phyloP scores from a whole-genome alignment of 2,113 vertebrate genomes.

The Ictalurus punctatus region DNA sequence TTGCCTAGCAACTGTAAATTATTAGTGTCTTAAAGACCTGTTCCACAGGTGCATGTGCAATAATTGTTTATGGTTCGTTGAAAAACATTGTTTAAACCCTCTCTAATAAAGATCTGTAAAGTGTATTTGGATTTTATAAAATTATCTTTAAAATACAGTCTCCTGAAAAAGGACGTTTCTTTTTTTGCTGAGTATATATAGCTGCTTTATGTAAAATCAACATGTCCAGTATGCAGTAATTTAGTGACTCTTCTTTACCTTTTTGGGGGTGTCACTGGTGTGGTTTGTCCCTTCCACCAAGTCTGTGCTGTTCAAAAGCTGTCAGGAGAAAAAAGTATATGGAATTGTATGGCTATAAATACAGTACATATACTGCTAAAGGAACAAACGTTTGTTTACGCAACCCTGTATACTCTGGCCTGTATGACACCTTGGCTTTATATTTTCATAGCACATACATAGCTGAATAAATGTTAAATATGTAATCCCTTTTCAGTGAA shows the following conservation, averaged over 20 bases:
- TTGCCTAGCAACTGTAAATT: too few relatives aligned
- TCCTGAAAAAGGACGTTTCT: too few relatives aligned
- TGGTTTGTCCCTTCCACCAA: conserved; percentile 37
- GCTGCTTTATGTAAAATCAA: not conserved
- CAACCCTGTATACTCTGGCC: not conserved
- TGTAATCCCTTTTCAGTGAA: not conserved
- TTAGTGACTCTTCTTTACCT: conserved; percentile 53
- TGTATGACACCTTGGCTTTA: not conserved
- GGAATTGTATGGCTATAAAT: not conserved
- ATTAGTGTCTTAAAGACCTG: too few relatives aligned
- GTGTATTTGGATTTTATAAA: too few relatives aligned
- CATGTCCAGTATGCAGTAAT: not conserved
- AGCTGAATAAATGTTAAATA: not conserved
- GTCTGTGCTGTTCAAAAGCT: conserved; percentile 50
- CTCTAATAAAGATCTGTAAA: too few relatives aligned
- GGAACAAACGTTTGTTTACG: not conserved
- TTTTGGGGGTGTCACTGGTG: conserved; percentile 50
- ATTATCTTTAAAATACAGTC: too few relatives aligned
- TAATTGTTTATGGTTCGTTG: too few relatives aligned
- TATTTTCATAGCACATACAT: not conserved
- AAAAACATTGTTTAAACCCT: too few relatives aligned
- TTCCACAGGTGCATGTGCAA: too few relatives aligned
- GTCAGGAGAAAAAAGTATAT: conserved; percentile 23
- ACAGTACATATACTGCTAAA: not conserved
- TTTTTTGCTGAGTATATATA: too few relatives aligned